Conservation (phyloP, 2,888 invertebrate genomes). For the Lucinisca nassula region DNA sequence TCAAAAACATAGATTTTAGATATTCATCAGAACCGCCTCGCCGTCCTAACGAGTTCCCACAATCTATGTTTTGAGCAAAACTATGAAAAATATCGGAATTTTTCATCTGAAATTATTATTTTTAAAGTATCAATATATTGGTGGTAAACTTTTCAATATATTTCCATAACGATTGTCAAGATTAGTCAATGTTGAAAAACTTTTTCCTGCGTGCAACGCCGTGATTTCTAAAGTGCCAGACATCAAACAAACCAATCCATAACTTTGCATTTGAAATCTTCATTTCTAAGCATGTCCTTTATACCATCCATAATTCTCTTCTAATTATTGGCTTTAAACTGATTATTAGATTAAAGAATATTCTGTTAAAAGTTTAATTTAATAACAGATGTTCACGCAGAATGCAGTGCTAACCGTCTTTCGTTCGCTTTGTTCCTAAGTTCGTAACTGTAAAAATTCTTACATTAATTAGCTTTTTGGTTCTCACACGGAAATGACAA, state of each 20-base stretch:
- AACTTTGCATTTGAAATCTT: background rate
- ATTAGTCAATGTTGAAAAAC: too few species aligned
- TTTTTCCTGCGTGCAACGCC: too few species aligned
- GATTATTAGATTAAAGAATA: constrained; percentile 15
- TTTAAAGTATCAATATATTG: too few species aligned
- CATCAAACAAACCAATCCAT: background rate
- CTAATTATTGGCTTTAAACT: background rate
- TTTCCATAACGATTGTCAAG: too few species aligned
- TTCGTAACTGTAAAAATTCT: background rate
- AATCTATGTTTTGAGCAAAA: too few species aligned
- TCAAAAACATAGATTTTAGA: too few species aligned
- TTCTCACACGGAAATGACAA: background rate
- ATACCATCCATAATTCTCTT: background rate
- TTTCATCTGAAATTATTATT: too few species aligned
- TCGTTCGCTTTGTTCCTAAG: background rate
- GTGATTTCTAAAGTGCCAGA: too few species aligned
- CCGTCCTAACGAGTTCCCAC: too few species aligned
- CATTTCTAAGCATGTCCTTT: background rate
- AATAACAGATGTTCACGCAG: background rate
- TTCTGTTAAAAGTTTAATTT: constrained; percentile 2
- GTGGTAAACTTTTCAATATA: too few species aligned
- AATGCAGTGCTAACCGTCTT: background rate
- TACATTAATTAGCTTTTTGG: background rate
- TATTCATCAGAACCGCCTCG: too few species aligned
- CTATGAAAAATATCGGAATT: too few species aligned